Evolutionary conservation across 2,888 invertebrate species (phyloP).

Genomic region (Cistogaster globosa): DNA sequence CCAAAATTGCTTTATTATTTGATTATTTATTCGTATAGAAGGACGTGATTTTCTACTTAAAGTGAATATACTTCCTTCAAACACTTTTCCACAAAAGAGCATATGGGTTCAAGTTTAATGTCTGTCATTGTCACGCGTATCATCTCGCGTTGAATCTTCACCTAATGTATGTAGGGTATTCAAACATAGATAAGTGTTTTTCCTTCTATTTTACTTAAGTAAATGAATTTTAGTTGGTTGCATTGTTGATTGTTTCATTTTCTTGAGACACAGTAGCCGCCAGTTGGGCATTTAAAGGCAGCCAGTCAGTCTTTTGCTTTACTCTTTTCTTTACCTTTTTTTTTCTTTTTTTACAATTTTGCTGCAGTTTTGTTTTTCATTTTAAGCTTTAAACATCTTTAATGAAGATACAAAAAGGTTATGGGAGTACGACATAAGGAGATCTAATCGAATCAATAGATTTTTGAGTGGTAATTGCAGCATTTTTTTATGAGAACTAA

Average conservation of each 20-base stretch:
- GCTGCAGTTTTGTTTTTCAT: conserved; percentile 9
- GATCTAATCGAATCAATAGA: conserved; percentile 36
- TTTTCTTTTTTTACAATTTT: not conserved
- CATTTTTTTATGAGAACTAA: conserved; percentile 18
- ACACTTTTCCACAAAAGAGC: too few species aligned
- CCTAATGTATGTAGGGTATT: conserved; percentile 30
- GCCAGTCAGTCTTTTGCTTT: conserved; percentile 52
- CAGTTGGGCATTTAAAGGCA: conserved; percentile 48
- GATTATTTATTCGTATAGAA: too few species aligned
- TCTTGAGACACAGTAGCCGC: conserved; percentile 60
- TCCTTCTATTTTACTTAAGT: conserved; percentile 5
- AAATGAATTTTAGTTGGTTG: conserved; percentile 54
- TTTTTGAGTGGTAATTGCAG: conserved; percentile 49
- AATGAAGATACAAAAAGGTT: conserved; percentile 40
- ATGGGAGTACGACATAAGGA: conserved; percentile 4
- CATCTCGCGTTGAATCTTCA: not conserved
- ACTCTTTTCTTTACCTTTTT: not conserved
- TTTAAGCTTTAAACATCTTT: conserved; percentile 31
- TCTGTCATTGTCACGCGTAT: too few species aligned
- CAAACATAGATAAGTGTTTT: conserved; percentile 12
- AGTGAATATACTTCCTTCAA: too few species aligned
- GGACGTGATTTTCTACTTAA: too few species aligned
- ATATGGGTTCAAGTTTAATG: too few species aligned
- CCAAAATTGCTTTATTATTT: too few species aligned
- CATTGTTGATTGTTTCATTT: conserved; percentile 54